phyloP scores from a whole-genome alignment of 2,797 vertebrate species.

The Sebastes flavidus region DNA sequence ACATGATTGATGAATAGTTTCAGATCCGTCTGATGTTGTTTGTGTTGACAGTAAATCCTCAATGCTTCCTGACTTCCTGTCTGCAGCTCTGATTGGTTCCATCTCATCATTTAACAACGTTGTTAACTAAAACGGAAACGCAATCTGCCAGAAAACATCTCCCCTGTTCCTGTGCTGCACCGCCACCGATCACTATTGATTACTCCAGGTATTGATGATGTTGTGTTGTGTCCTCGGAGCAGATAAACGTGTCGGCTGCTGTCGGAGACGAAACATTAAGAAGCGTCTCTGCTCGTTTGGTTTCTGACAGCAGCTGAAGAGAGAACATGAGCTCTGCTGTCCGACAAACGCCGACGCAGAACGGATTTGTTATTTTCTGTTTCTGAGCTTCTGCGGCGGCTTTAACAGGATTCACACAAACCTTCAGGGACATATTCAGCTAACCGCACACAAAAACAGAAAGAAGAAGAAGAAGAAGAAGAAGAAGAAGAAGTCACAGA shows the following conservation, averaged over 20 bases:
- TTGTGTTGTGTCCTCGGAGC: conserved; percentile 13
- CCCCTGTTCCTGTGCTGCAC: neutral
- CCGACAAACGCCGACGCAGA: conserved; percentile 38
- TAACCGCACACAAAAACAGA: neutral
- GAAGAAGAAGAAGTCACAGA: conserved; percentile 50
- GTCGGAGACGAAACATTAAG: conserved; percentile 11
- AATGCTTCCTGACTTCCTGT: neutral
- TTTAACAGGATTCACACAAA: conserved; percentile 55
- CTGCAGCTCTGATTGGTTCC: neutral
- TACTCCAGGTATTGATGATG: conserved; percentile 29
- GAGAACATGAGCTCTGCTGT: conserved; percentile 36
- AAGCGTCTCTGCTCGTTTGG: conserved; percentile 9
- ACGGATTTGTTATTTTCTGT: conserved; percentile 48
- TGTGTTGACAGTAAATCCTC: neutral
- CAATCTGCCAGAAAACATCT: neutral
- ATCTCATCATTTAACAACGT: neutral
- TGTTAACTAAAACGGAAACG: neutral
- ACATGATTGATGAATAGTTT: neutral
- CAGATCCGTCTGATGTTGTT: too few species aligned
- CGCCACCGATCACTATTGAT: conserved; percentile 41
- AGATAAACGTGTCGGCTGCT: conserved; percentile 10
- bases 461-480: neutral
- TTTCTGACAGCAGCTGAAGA: conserved; percentile 52
- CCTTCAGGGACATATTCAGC: conserved; percentile 56
- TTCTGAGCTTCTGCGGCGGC: conserved; percentile 42